phyloP scores from a whole-genome alignment of 2,888 invertebrate species.

The Eilema depressum region DNA sequence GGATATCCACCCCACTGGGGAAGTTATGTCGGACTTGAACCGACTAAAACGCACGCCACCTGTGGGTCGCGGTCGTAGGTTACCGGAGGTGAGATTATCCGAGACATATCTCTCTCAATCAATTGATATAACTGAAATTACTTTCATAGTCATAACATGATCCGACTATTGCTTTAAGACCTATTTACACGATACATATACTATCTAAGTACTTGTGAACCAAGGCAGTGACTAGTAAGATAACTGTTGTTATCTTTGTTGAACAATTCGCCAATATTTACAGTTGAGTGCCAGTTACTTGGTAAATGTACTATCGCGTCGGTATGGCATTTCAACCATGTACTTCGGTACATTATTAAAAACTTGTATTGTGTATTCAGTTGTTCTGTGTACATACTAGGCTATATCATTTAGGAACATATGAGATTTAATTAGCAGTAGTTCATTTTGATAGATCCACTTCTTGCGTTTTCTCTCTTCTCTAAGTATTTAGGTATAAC shows the following conservation, averaged over 20 bases:
- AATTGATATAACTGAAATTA: background rate
- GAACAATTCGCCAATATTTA: background rate
- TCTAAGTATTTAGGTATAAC: too few relatives aligned
- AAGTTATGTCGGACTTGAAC: too few relatives aligned
- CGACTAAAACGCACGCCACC: too few relatives aligned
- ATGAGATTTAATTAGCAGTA: too few relatives aligned
- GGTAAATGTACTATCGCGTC: constrained; percentile 3
- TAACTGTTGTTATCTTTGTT: background rate
- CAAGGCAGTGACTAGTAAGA: background rate
- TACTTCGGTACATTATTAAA: background rate
- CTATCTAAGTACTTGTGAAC: background rate
- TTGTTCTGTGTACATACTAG: too few relatives aligned
- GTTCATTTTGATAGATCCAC: too few relatives aligned
- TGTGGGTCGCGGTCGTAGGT: too few relatives aligned
- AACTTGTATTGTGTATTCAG: background rate
- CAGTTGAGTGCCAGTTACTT: background rate
- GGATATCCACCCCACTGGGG: too few relatives aligned
- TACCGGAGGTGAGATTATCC: too few relatives aligned
- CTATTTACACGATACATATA: background rate
- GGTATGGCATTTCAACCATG: background rate
- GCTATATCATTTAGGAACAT: too few relatives aligned
- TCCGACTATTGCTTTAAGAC: background rate
- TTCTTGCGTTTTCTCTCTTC: too few relatives aligned
- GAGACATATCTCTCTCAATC: too few relatives aligned
- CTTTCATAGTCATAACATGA: background rate